Base-by-base conservation (phyloP, 2,797 vertebrate genomes). In the Pitangus sulphuratus region DNA sequence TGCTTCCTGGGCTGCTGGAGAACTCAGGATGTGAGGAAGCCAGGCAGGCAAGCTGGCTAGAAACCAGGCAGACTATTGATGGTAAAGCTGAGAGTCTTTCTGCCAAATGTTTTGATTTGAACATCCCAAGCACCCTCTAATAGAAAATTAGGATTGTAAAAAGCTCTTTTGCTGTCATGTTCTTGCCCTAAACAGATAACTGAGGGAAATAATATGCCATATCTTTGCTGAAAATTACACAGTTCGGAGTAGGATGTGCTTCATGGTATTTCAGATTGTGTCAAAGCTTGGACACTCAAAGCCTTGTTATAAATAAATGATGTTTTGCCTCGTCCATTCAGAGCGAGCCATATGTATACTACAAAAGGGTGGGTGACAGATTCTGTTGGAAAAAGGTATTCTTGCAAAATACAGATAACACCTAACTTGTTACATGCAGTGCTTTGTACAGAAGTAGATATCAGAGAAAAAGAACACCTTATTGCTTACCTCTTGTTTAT, bases 51-150 rank as follows among this genome's bases (percentile, higher is more conserved):
- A 83, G 39, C 72, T 96, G 87, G 76, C 83, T 79, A 75, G 69
- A 93, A 93, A 90, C 57, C 45, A 70, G 64, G 64, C 47, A 88
- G 57, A 89, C 86, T 91, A 89, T 62, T 92, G 89, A 89, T 64
- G 45, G 85, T 50, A 91, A 84, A 93, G 61, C 82, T 71, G 71
- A 85, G 20, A 64, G 53, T 31, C 56, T 77, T 77, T 78, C 84
- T 87, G 82, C 51, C 85, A 92, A 94, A 93, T 84, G 89, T 94
- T 95, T 91, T 84, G 79, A 81, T 86, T 71, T 86, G 15, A 83
- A 75, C 53, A 69, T 89, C 81, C 72, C 85, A 94, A 74, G 44
- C 45, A 93, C 9, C 15, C 33, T 91, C 57, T 76, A 90, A 86
- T 31, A 60, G 53, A 77, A 88, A 85, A 57, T 53, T 30, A 77